Base-by-base conservation (phyloP, 2,797 vertebrate genomes). In the Podargus strigoides region DNA sequence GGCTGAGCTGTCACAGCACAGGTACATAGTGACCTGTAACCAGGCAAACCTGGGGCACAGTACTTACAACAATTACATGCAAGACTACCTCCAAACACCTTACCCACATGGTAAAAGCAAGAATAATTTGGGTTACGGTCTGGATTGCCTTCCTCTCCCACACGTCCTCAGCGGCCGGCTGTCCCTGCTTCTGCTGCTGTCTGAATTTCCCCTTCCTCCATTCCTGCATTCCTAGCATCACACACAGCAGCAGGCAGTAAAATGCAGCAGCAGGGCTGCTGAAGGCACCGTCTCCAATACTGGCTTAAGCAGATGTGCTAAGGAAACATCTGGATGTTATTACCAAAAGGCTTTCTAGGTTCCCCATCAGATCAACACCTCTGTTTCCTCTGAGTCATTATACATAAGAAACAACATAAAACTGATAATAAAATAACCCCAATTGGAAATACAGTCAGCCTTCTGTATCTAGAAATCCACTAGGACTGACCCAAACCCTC, bases 311-410 rank as follows among this genome's bases (percentile, higher is more conserved):
- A 96, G 87, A 96, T 86, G 83, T 94, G 52, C 79, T 93, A 69
- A 81, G 77, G 67, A 90, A 95, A 96, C 87, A 93, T 95, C 92
- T 94, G 93, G 94, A 92, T 93, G 47, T 66, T 83, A 94, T 94
- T 90, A 94, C 14, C 39, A 70, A 73, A 93, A 89, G 36, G 59
- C 47, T 93, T 92, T 93, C 79, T 78, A 89, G 59, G 76, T 70
- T 92, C 63, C 63, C 39, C 79, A 46, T 87, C 75, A 93, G 93
- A 93, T 86, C 87, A 94, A 94, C 83, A 96, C 50, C 59, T 72
- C 90, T 89, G 18, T 88, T 93, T 96, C 76, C 76, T 85, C 73
- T 86, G 85, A 93, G 68, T 91, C 56, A 74, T 60, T 69, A 79
- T 8, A 86, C 0, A 0, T 30, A 88, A 91, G 56, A 90, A 89